Base-by-base conservation (phyloP, 2,113 vertebrate species). In the Dipodomys ordii region DNA sequence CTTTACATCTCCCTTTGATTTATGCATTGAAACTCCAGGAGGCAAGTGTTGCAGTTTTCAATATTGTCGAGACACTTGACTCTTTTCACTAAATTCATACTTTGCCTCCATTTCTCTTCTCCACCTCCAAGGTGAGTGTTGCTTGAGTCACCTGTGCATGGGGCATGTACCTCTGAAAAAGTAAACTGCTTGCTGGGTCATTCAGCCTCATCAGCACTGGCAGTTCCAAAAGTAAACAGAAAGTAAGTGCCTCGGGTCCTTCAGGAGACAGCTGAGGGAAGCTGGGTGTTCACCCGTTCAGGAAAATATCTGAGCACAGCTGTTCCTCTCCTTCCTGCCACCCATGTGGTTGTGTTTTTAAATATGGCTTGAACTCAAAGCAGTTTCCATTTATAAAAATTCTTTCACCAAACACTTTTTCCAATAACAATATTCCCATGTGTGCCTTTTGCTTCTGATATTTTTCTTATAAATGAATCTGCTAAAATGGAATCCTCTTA, bases 351-450 rank as follows among this genome's bases (percentile, higher is more conserved):
- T 97, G 92, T 92, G 88, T 89, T 97, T 98, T 98, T 86, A 97
- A 98, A 80, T 82, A 93, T 82, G 94, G 78, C 90, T 97, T 96
- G 92, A 97, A 96, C 85, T 97, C 95, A 82, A 98, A 95, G 88
- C 32, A 96, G 96, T 98, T 98, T 98, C 96, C 96, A 97, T 97
- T 96, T 97, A 94, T 88, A 72, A 97, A 97, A 98, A 97, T 96
- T 96, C 88, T 93, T 97, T 90, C 89, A 81, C 65, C 97, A 97
- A 97, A 93, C 82, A 57, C 78, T 95, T 97, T 96, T 96, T 93
- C 86, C 87, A 97, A 97, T 97, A 97, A 87, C 74, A 97, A 91
- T 97, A 96, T 92, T 98, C 90, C 92, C 84, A 64, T 92, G 57
- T 95, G 76, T 93, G 53, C 83, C 49, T 96, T 93, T 92, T 96